phyloP scores from a whole-genome alignment of 2,888 invertebrate species.

The Thereva nobilitata region DNA sequence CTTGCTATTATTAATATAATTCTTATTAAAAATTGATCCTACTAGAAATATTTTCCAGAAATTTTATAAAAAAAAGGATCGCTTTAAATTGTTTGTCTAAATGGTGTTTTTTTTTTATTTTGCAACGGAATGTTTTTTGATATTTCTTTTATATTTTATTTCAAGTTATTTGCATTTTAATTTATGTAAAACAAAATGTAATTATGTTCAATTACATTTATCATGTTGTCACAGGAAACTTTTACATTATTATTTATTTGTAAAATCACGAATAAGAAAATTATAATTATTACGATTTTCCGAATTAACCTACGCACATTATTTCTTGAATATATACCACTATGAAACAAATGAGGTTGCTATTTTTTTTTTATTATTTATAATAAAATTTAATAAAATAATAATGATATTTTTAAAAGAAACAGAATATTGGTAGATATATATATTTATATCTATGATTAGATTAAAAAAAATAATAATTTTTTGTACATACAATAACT shows the following conservation, averaged over 20 bases:
- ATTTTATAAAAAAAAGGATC: no score
- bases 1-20: conserved; percentile 2
- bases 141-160: background rate
- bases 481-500: no score
- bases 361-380: no score
- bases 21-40: background rate
- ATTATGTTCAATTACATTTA: no score
- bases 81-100: background rate
- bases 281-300: conserved; percentile 17
- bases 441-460: no score
- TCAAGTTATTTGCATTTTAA: background rate
- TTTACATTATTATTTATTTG: conserved; percentile 1
- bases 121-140: conserved; percentile 28
- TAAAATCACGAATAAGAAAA: background rate
- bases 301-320: conserved; percentile 29
- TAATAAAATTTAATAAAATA: no score
- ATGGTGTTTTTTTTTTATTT: conserved; percentile 1
- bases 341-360: no score
- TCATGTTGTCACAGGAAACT: no score
- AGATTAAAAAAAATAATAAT: no score
- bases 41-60: background rate
- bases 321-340: conserved; percentile 34
- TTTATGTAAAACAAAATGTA: no score
- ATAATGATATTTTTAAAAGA: no score
- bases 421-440: no score